phyloP scores from a whole-genome alignment of 2,113 vertebrate species.

The Hippolais icterina region DNA sequence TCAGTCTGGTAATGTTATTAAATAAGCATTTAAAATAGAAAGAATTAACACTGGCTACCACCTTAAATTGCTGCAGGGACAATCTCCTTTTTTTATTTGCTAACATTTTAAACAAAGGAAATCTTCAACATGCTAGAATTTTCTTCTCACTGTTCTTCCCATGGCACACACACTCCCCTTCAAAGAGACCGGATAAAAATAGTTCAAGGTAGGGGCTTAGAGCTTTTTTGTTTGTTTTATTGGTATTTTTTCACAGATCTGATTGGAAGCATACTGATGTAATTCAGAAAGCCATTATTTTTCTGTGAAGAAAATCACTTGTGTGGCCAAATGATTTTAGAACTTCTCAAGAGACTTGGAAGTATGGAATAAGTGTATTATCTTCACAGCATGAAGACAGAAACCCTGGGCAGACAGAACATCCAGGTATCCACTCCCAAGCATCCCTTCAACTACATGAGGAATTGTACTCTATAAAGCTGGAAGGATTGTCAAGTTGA shows the following conservation, averaged over 20 bases:
- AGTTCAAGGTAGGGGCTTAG: background rate
- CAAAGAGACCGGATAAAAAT: background rate
- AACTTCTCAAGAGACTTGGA: background rate
- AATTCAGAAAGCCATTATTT: background rate
- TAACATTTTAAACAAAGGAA: background rate
- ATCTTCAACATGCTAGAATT: background rate
- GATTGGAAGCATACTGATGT: background rate
- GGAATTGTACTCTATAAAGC: background rate
- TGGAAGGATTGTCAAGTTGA: background rate
- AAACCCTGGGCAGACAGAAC: background rate
- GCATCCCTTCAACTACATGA: background rate
- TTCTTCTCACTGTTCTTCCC: background rate
- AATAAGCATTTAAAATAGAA: background rate
- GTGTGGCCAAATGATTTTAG: background rate
- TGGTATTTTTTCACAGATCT: background rate
- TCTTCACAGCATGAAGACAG: background rate
- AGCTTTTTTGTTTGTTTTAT: background rate
- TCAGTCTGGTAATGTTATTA: background rate
- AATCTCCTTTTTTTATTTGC: background rate
- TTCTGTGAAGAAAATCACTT: background rate
- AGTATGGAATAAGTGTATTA: background rate
- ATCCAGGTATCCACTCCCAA: background rate
- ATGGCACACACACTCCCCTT: background rate
- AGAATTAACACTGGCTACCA: background rate
- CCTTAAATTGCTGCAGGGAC: background rate